Evolutionary conservation across 2,797 vertebrate genomes (phyloP).

Genomic region (Paramormyrops hopkinsi): DNA sequence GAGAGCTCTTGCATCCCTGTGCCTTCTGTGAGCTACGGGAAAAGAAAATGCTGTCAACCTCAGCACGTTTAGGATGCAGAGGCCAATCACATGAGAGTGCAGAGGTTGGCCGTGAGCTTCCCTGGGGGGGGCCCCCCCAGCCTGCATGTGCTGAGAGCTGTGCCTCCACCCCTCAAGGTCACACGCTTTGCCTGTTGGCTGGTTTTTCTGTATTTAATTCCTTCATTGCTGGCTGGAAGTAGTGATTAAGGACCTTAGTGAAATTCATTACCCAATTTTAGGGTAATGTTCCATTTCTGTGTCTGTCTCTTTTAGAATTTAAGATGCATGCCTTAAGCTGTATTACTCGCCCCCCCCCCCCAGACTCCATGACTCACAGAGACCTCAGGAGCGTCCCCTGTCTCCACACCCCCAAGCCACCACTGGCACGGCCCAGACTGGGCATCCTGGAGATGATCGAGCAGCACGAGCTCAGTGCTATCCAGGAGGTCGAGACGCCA

Average conservation of each 20-base stretch:
- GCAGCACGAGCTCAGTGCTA: conserved; percentile 85
- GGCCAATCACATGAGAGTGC: background rate
- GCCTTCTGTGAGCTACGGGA: background rate
- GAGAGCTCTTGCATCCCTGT: background rate
- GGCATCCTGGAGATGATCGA: conserved; percentile 53
- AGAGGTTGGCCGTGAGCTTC: background rate
- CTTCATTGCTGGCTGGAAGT: background rate
- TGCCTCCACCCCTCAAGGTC: background rate
- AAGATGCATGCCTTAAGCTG: background rate
- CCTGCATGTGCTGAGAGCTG: background rate
- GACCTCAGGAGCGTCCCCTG: conserved; percentile 23
- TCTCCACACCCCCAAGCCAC: conserved; percentile 64
- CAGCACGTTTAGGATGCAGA: background rate
- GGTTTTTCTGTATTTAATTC: background rate
- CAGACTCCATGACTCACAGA: conserved; percentile 26
- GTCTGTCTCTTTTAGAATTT: background rate
- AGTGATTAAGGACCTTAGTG: background rate
- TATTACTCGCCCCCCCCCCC: background rate
- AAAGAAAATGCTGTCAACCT: background rate
- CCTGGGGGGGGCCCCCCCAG: background rate
- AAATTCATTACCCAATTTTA: background rate
- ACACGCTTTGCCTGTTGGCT: background rate
- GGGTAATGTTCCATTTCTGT: background rate
- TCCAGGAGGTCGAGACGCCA: conserved; percentile 79
- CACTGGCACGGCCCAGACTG: conserved; percentile 66